phyloP scores from a whole-genome alignment of 2,797 vertebrate genomes.

The Microcaecilia unicolor region DNA sequence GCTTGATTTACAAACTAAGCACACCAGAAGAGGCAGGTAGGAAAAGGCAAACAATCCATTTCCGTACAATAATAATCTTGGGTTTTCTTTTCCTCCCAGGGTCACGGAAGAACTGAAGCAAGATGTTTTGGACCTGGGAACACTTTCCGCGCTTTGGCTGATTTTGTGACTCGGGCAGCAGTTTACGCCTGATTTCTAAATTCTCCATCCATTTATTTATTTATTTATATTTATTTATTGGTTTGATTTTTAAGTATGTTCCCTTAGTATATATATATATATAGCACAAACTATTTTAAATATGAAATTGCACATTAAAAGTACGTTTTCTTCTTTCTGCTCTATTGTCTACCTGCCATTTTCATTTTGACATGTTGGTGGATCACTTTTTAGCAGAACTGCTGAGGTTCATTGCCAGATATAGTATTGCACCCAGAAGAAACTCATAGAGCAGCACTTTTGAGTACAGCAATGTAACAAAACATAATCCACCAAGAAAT shows the following conservation, averaged over 20 bases:
- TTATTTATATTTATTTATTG: conserved; percentile 61
- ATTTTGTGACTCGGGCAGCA: neutral
- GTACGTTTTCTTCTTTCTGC: conserved; percentile 2
- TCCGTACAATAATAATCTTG: too few species aligned
- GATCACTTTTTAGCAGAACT: too few species aligned
- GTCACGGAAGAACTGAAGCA: conserved; percentile 20
- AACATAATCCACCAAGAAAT: too few species aligned
- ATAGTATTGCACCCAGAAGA: too few species aligned
- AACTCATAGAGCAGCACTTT: too few species aligned
- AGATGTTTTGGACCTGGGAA: neutral
- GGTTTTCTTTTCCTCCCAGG: conserved; percentile 25
- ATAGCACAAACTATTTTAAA: conserved; percentile 29
- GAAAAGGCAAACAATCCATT: too few species aligned
- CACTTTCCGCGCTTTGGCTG: conserved; percentile 2
- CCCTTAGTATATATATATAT: conserved; percentile 35
- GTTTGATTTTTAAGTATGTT: conserved; percentile 36
- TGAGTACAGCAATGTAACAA: too few species aligned
- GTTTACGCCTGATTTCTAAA: conserved; percentile 12
- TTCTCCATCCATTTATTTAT: conserved; percentile 43
- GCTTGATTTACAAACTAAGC: too few species aligned
- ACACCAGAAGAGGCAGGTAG: neutral
- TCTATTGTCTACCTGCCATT: too few species aligned
- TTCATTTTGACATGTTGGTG: too few species aligned
- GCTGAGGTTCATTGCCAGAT: too few species aligned
- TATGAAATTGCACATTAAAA: conserved; percentile 19